Evolutionary conservation across 1,140 invertebrate genomes (phyloP).

Genomic region (Drosophila dunni): DNA sequence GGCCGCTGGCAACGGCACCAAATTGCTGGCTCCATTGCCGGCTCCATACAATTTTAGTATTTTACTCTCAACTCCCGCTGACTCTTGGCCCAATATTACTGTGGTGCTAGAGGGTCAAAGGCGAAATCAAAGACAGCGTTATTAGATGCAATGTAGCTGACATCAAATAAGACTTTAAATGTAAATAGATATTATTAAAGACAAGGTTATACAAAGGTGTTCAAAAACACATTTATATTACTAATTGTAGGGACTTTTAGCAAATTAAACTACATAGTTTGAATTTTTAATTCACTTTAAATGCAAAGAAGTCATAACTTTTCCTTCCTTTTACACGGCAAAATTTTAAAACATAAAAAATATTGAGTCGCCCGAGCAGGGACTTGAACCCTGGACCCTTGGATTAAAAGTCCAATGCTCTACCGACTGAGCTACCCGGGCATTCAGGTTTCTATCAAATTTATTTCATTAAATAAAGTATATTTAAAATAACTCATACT

Average conservation of each 20-base stretch:
- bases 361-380: conserved; percentile 88
- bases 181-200: conserved; percentile 11
- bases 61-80: neutral
- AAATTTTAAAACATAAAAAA: neutral
- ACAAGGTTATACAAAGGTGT: neutral
- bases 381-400: too few relatives aligned
- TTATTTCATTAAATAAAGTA: neutral
- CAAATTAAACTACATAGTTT: too few relatives aligned
- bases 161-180: neutral
- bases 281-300: too few relatives aligned
- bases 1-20: conserved; percentile 45
- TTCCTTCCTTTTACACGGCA: too few relatives aligned
- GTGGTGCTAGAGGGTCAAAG: conserved; percentile 37
- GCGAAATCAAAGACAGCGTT: conserved; percentile 20
- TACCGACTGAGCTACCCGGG: conserved; percentile 91
- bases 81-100: neutral
- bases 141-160: conserved; percentile 22
- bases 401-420: conserved; percentile 91
- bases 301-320: too few relatives aligned
- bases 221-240: too few relatives aligned
- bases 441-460: conserved; percentile 41
- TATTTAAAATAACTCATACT: neutral
- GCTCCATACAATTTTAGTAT: conserved; percentile 22
- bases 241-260: too few relatives aligned
- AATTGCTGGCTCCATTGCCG: conserved; percentile 44